Percentiles rank a stretch among this genome's conserved stretches.
These are phyloP conservation scores for Caenorhabditis inopinata DNA, from an alignment of 1,140 invertebrate genomes.

Conservation along the genomic window DNA sequence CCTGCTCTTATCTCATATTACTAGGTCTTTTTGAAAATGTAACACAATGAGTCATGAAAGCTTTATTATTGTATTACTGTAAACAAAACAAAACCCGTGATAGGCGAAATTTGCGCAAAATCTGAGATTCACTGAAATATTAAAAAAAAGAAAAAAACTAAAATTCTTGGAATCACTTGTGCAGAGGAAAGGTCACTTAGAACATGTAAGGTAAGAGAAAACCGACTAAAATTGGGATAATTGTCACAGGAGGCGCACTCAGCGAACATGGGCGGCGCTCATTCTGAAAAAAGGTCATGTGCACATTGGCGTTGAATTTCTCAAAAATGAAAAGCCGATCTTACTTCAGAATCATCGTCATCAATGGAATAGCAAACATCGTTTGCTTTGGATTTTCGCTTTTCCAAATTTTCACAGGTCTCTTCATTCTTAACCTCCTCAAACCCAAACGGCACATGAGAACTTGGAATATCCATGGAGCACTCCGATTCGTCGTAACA, in stretches of 20 bases:
- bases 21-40: no score
- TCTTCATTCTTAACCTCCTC: conserved; percentile 21
- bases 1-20: no score
- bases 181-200: background rate
- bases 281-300: background rate
- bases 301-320: no score
- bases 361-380: conserved; percentile 28
- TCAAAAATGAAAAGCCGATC: no score
- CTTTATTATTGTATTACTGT: conserved; percentile 18
- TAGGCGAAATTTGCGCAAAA: conserved; percentile 5
- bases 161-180: conserved; percentile 18
- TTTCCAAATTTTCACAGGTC: background rate
- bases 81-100: background rate
- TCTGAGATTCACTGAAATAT: conserved; percentile 20
- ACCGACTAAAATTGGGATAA: background rate
- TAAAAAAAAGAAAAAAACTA: background rate
- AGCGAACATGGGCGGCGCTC: conserved; percentile 1
- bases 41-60: background rate
- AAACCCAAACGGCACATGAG: background rate
- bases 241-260: background rate
- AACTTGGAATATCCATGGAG: conserved; percentile 23
- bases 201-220: background rate
- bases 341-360: conserved; percentile 10
- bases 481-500: conserved; percentile 50
- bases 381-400: conserved; percentile 8